Base-by-base conservation (phyloP, 2,888 invertebrate genomes). In the Scaptomyza tumidula region DNA sequence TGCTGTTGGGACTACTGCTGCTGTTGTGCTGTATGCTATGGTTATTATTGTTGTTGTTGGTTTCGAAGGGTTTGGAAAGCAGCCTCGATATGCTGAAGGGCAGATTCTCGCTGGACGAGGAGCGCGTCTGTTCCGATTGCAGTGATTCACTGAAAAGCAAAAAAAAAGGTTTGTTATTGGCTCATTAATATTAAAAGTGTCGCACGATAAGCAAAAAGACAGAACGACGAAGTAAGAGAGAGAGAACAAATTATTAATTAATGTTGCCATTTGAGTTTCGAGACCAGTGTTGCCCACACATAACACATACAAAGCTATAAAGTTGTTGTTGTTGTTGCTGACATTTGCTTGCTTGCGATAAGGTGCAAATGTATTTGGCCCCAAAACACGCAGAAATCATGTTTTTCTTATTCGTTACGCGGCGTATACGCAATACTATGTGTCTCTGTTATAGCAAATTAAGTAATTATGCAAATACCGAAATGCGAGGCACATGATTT, bases 21-120 rank as follows among this genome's bases (percentile, higher is more conserved):
- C 70, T 80, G 58, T 68, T 73, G 59, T 77, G 54, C 24, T 45
- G 66, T 19, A 49, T 64, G 52, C 63, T 80, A 61, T 69, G 69
- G 55, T 62, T 66, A 62, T 73, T 62, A 43, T 75, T 75, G 68
- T 90, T 89, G 75, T 91, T 91, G 65, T 91, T 91, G 53, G 95
- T 94, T 77, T 95, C 95, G 80, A 95, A 95, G 76, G 95, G 95
- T 92, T 95, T 95, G n/a, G 95, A 96, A 88, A 96, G 93, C 86
- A 96, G 93, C 88, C 96, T 94, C 37, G 96, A 96, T 93, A 96
- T 96, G 92, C 96, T 96, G 93, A 96, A 96, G 63, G 96, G 95
- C 80, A 96, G 89, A 90, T 92, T 92, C 85, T 92, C 92, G 79
- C 92, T 92, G 67, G 92, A 92, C 58, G 93, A 92, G 88, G 79